Conservation (phyloP, 2,113 vertebrate genomes). For the Cryptoleucopteryx plumbea region DNA sequence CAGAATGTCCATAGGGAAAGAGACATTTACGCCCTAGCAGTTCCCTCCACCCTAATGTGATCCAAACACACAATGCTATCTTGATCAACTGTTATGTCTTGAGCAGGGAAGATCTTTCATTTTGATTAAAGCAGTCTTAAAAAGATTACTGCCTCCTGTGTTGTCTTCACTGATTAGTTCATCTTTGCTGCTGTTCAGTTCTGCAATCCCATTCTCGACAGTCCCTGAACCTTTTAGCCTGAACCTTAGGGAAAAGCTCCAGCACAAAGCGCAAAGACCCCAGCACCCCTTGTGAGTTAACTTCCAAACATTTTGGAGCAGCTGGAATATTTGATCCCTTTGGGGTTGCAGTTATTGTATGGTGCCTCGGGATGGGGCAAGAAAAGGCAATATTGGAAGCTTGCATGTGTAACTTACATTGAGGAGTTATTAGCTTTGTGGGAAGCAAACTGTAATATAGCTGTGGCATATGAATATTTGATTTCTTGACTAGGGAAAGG, state of each 20-base stretch:
- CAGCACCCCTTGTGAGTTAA: background rate
- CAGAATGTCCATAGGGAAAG: background rate
- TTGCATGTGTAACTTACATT: too few relatives aligned
- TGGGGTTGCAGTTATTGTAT: too few relatives aligned
- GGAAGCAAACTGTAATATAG: too few relatives aligned
- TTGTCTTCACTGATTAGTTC: background rate
- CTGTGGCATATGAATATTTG: too few relatives aligned
- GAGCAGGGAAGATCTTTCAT: background rate
- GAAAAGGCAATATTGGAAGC: too few relatives aligned
- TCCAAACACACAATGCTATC: background rate
- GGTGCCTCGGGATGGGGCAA: too few relatives aligned
- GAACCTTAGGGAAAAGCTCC: background rate
- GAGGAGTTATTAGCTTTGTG: too few relatives aligned
- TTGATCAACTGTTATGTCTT: background rate
- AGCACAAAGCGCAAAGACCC: background rate
- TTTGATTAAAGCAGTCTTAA: background rate
- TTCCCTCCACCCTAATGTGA: background rate
- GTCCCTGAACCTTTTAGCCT: rapidly evolving
- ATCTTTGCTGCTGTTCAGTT: background rate
- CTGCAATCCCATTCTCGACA: background rate
- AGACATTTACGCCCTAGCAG: background rate
- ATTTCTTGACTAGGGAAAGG: too few relatives aligned
- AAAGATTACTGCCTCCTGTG: background rate
- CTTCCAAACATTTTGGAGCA: too few relatives aligned
- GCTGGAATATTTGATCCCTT: too few relatives aligned